A percentile compares a stretch with the other conserved stretches of the same genome.
Conservation (phyloP, 2,888 invertebrate genomes). For the Drosophila pseudotalamancana region DNA sequence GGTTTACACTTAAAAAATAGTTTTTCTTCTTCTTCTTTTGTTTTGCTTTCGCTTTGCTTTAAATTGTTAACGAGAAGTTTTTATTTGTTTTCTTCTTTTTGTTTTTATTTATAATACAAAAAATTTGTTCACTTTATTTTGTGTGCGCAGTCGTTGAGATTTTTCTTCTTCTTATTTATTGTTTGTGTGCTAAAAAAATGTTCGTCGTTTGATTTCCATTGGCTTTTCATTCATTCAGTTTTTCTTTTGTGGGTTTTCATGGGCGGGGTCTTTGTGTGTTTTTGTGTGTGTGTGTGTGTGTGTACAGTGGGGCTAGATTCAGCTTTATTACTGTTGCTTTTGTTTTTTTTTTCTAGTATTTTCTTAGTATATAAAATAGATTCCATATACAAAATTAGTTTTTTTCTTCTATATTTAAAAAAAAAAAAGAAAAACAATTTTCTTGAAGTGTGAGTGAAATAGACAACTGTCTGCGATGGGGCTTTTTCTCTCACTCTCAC, state of each 20-base stretch:
- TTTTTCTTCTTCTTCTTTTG: conserved; percentile 43
- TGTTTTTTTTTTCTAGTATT: conserved; percentile 6
- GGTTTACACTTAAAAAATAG: conserved; percentile 74
- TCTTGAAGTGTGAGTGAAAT: conserved; percentile 1
- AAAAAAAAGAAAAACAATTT: conserved; percentile 3
- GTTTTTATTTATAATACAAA: conserved; percentile 65
- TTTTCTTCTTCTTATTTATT: conserved; percentile 40
- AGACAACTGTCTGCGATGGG: not conserved
- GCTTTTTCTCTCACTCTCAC: conserved; percentile 4
- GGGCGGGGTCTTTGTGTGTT: conserved; percentile 19
- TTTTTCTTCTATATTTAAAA: not conserved
- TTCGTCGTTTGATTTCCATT: conserved; percentile 24
- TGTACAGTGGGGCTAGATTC: conserved; percentile 42
- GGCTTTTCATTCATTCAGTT: conserved; percentile 14
- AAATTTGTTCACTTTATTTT: conserved; percentile 69
- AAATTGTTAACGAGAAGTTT: conserved; percentile 24
- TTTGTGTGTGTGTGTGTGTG: conserved; percentile 30
- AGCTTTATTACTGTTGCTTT: conserved; percentile 1
- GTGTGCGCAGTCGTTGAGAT: conserved; percentile 79
- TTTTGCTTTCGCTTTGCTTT: conserved; percentile 12
- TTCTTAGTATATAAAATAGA: conserved; percentile 63
- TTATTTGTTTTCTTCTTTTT: conserved; percentile 35
- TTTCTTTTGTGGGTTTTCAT: conserved; percentile 7
- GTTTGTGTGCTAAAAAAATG: conserved; percentile 33
- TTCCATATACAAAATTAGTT: conserved; percentile 46